A percentile compares a stretch with the other conserved stretches of the same genome.
phyloP scores from a whole-genome alignment of 2,797 vertebrate species.

The Lophius americanus region DNA sequence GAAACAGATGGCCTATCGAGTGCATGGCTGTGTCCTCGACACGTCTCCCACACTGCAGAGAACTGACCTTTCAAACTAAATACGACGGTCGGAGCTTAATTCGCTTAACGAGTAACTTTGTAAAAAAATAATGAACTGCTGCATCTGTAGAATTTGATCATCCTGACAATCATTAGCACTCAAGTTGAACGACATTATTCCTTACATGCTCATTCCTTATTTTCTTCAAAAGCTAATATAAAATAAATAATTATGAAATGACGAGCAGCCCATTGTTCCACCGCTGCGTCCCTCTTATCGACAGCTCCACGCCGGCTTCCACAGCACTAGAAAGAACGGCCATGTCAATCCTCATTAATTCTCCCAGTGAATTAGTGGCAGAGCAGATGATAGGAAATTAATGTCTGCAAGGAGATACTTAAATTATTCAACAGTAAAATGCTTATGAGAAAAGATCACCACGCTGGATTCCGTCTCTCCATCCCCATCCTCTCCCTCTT shows the following conservation, averaged over 20 bases:
- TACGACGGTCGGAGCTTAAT: constrained; percentile 36
- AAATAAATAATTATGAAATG: constrained; percentile 60
- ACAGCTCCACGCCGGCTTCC: constrained; percentile 73
- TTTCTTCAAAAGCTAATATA: constrained; percentile 46
- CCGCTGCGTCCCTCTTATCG: constrained; percentile 63
- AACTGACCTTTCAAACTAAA: constrained; percentile 68
- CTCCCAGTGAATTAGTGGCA: constrained; percentile 74
- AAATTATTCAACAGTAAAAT: constrained; percentile 81
- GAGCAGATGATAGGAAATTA: constrained; percentile 80
- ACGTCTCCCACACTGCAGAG: constrained; percentile 47
- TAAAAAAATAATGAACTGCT: background rate
- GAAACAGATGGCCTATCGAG: constrained; percentile 72
- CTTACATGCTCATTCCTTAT: constrained; percentile 37
- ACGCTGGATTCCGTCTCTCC: constrained; percentile 46
- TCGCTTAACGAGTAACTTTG: constrained; percentile 38
- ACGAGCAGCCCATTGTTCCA: constrained; percentile 65
- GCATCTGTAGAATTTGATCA: constrained; percentile 34
- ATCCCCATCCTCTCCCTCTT: constrained; percentile 14
- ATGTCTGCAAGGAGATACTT: constrained; percentile 78
- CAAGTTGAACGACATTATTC: constrained; percentile 51
- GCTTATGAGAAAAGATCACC: constrained; percentile 80
- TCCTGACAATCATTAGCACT: constrained; percentile 41
- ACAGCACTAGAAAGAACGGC: constrained; percentile 71
- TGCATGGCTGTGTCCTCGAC: constrained; percentile 63
- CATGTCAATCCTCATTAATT: constrained; percentile 80